phyloP scores from a whole-genome alignment of 2,888 invertebrate genomes.

The Gonocerus acuteangulatus region DNA sequence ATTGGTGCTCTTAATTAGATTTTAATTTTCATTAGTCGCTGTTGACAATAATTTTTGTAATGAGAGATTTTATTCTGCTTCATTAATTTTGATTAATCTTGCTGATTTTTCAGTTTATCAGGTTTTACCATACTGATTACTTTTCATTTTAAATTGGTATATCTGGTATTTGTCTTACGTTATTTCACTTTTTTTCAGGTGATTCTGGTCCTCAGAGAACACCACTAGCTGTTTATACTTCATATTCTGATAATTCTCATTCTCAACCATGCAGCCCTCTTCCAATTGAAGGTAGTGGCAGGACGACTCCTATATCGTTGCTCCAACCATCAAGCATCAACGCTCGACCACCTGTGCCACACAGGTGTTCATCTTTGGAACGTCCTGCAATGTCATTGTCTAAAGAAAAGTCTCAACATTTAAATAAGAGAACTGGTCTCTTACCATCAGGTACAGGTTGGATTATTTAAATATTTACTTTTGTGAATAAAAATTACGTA shows the following conservation, averaged over 20 bases:
- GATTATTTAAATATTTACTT: no score
- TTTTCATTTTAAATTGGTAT: no score
- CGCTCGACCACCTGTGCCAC: conserved; percentile 62
- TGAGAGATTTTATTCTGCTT: no score
- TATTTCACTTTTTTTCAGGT: no score
- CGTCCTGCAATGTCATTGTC: conserved; percentile 58
- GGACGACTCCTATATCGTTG: conserved; percentile 39
- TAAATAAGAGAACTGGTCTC: conserved; percentile 3
- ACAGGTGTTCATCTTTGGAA: conserved; percentile 80
- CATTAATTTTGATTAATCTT: no score
- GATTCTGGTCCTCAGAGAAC: conserved; percentile 53
- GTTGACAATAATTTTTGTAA: no score
- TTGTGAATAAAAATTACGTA: neutral
- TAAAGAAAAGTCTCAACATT: conserved; percentile 13
- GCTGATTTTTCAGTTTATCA: no score
- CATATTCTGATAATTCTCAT: conserved; percentile 57
- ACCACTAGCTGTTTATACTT: conserved; percentile 78
- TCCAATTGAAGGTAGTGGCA: conserved; percentile 30
- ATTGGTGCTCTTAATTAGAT: no score
- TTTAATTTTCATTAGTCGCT: no score
- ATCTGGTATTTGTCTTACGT: no score
- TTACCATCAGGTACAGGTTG: neutral
- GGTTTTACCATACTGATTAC: no score
- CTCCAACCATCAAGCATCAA: conserved; percentile 41
- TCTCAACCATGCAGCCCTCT: conserved; percentile 47